A percentile compares a stretch with the other conserved stretches of the same genome.
Evolutionary conservation across 1,140 invertebrate species (phyloP).

Genomic region (Zaprionus ghesquierei): DNA sequence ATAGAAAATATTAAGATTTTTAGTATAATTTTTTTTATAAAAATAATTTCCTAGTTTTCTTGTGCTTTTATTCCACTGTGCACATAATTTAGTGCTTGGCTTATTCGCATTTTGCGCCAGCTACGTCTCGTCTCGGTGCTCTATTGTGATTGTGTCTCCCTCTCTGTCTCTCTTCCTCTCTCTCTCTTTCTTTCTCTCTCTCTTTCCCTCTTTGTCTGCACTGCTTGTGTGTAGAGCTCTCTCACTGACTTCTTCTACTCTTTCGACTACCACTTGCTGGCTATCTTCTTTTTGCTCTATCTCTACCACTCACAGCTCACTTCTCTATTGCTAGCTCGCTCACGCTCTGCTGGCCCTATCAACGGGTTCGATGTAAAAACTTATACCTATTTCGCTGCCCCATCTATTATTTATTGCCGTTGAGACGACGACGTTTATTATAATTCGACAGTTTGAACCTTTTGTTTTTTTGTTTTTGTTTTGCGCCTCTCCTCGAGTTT

Average conservation of each 20-base stretch:
- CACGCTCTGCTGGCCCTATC: constrained; percentile 29
- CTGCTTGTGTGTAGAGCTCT: background rate
- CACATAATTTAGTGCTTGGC: constrained; percentile 66
- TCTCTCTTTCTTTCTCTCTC: background rate
- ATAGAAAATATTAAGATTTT: no score
- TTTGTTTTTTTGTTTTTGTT: constrained; percentile 46
- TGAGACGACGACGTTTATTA: constrained; percentile 77
- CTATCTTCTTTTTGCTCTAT: constrained; percentile 13
- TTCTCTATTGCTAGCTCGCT: constrained; percentile 12
- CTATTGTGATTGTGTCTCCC: constrained; percentile 20
- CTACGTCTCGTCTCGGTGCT: constrained; percentile 11
- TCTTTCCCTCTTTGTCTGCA: background rate
- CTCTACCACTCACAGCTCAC: no score
- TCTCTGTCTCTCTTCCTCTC: background rate
- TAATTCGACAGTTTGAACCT: constrained; percentile 73
- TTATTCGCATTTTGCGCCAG: constrained; percentile 47
- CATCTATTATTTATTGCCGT: constrained; percentile 78
- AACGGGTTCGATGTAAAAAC: constrained; percentile 68
- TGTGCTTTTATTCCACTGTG: constrained; percentile 35
- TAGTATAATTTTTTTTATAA: no score
- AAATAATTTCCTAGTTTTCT: background rate
- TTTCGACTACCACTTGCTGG: background rate
- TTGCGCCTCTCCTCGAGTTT: background rate
- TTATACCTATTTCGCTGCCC: constrained; percentile 58
- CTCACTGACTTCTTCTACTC: background rate